Conservation (phyloP, 2,888 invertebrate species). For the Beris morrisii region DNA sequence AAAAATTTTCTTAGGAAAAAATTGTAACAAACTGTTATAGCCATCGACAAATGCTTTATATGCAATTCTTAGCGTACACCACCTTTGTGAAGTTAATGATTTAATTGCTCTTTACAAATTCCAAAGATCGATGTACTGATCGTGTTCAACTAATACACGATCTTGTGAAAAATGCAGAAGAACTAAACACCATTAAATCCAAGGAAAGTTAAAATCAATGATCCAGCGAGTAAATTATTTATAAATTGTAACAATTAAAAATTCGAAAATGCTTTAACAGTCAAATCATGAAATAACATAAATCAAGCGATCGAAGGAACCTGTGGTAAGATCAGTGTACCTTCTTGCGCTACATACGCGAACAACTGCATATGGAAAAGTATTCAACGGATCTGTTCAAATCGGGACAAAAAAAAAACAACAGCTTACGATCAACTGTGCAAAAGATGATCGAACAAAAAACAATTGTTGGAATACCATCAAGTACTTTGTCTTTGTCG, state of each 20-base stretch:
- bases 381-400: neutral
- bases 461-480: slow-evolving; percentile 30
- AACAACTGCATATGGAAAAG: neutral
- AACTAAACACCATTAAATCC: too few species aligned
- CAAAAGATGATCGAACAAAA: slow-evolving; percentile 26
- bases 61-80: too few species aligned
- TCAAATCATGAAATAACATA: slow-evolving; percentile 5
- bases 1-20: too few species aligned
- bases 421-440: slow-evolving; percentile 15
- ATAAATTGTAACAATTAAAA: slow-evolving; percentile 29
- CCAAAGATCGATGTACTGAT: too few species aligned
- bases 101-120: too few species aligned
- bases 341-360: neutral
- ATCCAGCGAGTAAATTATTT: slow-evolving; percentile 15
- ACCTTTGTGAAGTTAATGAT: too few species aligned
- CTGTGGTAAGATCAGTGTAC: neutral
- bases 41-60: too few species aligned
- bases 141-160: too few species aligned
- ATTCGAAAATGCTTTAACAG: slow-evolving; percentile 20
- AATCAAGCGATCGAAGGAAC: slow-evolving; percentile 7
- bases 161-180: too few species aligned
- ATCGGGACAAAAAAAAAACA: slow-evolving; percentile 21
- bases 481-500: slow-evolving; percentile 31
- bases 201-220: too few species aligned
- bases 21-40: too few species aligned